Conservation (phyloP, 2,888 invertebrate species). For the Polyommatus icarus region DNA sequence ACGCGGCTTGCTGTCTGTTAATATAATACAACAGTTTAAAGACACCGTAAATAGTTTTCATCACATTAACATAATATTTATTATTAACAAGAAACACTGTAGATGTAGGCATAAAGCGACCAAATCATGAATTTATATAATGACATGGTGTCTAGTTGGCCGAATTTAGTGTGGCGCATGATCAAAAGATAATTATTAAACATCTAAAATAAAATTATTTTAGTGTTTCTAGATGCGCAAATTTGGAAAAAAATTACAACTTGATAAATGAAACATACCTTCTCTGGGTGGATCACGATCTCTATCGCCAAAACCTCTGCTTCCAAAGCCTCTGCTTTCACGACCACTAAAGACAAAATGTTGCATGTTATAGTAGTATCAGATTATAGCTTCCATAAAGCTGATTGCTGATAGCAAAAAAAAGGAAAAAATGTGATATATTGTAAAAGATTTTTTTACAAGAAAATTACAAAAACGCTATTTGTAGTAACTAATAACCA, state of each 20-base stretch:
- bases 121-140: constrained; percentile 49
- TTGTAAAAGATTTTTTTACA: neutral
- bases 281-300: constrained; percentile 72
- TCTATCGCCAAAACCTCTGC: constrained; percentile 66
- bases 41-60: neutral
- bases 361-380: too few relatives aligned
- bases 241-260: neutral
- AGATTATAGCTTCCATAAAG: too few relatives aligned
- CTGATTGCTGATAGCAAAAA: too few relatives aligned
- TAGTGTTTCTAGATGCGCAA: constrained; percentile 11
- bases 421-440: too few relatives aligned
- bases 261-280: constrained; percentile 50
- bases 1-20: constrained; percentile 74
- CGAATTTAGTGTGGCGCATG: constrained; percentile 58
- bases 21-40: neutral
- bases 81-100: constrained; percentile 47
- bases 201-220: constrained; percentile 33
- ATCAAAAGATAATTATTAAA: constrained; percentile 36
- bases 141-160: constrained; percentile 64
- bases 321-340: constrained; percentile 68
- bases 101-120: constrained; percentile 73
- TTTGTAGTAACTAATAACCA: neutral
- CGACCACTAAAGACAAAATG: constrained; percentile 46
- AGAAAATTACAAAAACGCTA: neutral
- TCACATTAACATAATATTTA: neutral